phyloP scores from a whole-genome alignment of 2,113 vertebrate genomes.

The Phyllopteryx taeniolatus region DNA sequence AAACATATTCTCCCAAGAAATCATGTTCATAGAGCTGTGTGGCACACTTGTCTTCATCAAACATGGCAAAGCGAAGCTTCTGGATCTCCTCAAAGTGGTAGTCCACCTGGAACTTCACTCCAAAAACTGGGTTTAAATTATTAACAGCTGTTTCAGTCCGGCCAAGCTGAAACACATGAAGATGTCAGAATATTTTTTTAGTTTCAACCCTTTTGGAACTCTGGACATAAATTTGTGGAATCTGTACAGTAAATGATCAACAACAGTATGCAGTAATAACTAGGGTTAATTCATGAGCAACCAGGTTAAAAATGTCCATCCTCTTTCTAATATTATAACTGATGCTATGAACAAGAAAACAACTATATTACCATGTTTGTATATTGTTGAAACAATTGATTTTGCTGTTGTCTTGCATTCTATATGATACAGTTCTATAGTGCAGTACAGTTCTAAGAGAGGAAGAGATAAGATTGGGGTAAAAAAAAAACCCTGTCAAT shows the following conservation, averaged over 20 bases:
- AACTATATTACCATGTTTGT: not conserved
- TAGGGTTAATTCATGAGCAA: too few species aligned
- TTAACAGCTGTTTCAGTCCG: conserved; percentile 94
- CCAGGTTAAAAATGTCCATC: too few species aligned
- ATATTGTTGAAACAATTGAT: not conserved
- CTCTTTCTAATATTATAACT: not conserved
- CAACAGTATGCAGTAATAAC: not conserved
- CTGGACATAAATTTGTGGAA: not conserved
- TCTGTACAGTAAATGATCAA: not conserved
- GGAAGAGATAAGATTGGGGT: too few species aligned
- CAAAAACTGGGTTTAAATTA: conserved; percentile 94
- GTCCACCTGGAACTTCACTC: conserved; percentile 90
- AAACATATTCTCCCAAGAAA: conserved; percentile 93
- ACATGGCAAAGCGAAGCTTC: conserved; percentile 94
- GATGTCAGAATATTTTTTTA: not conserved
- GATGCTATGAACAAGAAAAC: not conserved
- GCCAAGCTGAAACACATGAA: conserved; percentile 73
- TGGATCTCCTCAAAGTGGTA: conserved; percentile 97
- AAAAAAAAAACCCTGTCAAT: too few species aligned
- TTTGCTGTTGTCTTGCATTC: not conserved
- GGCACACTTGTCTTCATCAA: conserved; percentile 96
- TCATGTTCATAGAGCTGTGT: conserved; percentile 90
- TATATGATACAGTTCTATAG: not conserved
- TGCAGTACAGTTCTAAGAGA: too few species aligned
- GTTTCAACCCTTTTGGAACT: not conserved